Conservation (phyloP, 2,888 invertebrate genomes). For the Lasioglossum figueresi region DNA sequence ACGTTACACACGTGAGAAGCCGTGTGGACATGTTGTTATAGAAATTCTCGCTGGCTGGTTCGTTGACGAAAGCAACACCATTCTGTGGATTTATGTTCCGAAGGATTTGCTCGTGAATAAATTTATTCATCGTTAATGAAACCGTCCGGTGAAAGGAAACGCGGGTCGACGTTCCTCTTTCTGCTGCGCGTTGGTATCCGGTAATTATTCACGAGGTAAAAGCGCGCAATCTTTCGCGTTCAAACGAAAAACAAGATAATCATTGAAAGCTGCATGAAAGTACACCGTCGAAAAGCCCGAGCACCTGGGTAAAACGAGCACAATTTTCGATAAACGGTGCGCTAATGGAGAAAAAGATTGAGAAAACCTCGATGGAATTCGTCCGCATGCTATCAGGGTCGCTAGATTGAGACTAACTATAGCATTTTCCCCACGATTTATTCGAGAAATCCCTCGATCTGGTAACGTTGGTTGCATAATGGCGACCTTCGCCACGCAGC, state of each 20-base stretch:
- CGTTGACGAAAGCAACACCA: neutral
- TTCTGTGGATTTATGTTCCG: neutral
- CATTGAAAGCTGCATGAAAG: conserved; percentile 17
- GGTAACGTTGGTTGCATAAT: too few species aligned
- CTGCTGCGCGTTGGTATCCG: neutral
- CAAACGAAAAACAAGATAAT: conserved; percentile 12
- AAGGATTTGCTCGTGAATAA: conserved; percentile 8
- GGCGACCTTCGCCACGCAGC: too few species aligned
- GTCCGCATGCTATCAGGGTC: too few species aligned
- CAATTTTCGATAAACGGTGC: neutral
- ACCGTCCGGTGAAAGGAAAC: conserved; percentile 22
- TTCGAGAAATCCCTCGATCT: too few species aligned
- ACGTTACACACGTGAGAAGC: neutral
- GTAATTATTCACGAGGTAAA: conserved; percentile 27
- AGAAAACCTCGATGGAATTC: neutral
- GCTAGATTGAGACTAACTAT: too few species aligned
- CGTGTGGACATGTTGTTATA: neutral
- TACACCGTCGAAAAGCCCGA: conserved; percentile 33
- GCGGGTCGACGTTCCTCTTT: conserved; percentile 2
- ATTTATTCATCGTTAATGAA: conserved; percentile 32
- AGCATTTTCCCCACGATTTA: too few species aligned
- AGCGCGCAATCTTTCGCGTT: conserved; percentile 9
- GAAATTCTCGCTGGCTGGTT: too few species aligned
- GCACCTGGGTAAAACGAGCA: neutral
- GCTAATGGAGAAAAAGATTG: neutral